Evolutionary conservation across 1,140 invertebrate species (phyloP).

Genomic region (Bathynomus jamesi): DNA sequence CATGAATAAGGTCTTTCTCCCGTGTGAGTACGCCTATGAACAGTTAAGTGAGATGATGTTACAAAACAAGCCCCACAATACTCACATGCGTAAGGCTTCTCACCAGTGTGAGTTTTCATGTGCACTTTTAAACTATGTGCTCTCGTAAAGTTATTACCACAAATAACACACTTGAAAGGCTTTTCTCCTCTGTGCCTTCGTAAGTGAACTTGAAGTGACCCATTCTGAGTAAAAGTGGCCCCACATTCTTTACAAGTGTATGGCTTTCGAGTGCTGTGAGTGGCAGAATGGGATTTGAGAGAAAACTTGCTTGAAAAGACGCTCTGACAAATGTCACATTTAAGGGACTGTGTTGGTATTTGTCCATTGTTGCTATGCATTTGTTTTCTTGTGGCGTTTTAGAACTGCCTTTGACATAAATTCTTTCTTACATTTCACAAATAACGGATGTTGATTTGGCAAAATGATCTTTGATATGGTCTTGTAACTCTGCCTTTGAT

Average conservation of each 20-base stretch:
- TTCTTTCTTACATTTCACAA: conserved; percentile 27
- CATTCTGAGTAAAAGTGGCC: conserved; percentile 35
- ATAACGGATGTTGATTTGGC: conserved; percentile 22
- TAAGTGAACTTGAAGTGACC: conserved; percentile 33
- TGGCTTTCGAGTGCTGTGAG: conserved; percentile 27
- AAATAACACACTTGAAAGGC: conserved; percentile 33
- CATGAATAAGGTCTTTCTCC: conserved; percentile 59
- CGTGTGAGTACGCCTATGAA: conserved; percentile 43
- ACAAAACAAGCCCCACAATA: conserved; percentile 37
- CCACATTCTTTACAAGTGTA: conserved; percentile 35
- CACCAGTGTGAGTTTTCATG: conserved; percentile 79
- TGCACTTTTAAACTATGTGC: conserved; percentile 53
- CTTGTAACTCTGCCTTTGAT: conserved; percentile 31
- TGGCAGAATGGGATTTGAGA: conserved; percentile 24
- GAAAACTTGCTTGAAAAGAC: conserved; percentile 22
- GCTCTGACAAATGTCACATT: conserved; percentile 29
- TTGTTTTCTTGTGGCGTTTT: conserved; percentile 30
- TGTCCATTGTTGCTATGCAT: conserved; percentile 22
- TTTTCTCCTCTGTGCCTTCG: conserved; percentile 33
- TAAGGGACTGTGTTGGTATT: conserved; percentile 1
- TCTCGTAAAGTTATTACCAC: conserved; percentile 33
- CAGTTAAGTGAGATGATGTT: conserved; percentile 37
- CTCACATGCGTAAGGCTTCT: conserved; percentile 78
- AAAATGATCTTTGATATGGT: conserved; percentile 35
- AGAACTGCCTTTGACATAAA: conserved; percentile 31